These are phyloP conservation scores for Decapterus maruadsi DNA, from an alignment of 2,797 vertebrate genomes.

Conservation along the genomic window DNA sequence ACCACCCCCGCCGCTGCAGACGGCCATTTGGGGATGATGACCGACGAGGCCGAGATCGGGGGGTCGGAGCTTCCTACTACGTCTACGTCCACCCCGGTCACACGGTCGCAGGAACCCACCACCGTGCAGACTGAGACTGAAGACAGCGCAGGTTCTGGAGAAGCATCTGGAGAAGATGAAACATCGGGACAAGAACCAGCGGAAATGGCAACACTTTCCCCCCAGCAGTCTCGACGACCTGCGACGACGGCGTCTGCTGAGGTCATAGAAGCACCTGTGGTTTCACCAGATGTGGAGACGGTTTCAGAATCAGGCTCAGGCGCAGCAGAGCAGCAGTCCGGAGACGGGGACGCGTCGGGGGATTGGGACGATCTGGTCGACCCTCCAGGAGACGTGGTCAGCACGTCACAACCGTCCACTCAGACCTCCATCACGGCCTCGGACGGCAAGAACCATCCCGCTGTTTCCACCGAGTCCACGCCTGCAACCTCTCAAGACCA, in stretches of 20 bases:
- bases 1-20: constrained; percentile 27
- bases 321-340: constrained; percentile 33
- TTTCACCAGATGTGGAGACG: neutral
- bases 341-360: constrained; percentile 37
- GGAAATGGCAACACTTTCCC: neutral
- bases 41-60: constrained; percentile 77
- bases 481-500: neutral
- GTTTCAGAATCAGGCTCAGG: constrained; percentile 36
- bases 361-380: constrained; percentile 14
- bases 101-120: neutral
- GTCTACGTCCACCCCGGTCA: constrained; percentile 7
- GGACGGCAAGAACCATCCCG: neutral
- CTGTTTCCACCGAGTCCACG: neutral
- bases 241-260: neutral
- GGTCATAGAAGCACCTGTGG: constrained; percentile 24
- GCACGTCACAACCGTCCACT: neutral
- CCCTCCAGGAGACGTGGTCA: constrained; percentile 8
- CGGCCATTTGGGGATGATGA: constrained; percentile 39
- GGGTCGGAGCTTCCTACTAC: constrained; percentile 67
- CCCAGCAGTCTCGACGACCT: constrained; percentile 12
- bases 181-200: constrained; percentile 70
- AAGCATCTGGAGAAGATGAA: constrained; percentile 72
- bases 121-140: constrained; percentile 2
- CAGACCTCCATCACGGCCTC: neutral
- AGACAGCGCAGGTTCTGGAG: constrained; percentile 72